Conservation (phyloP, 2,113 vertebrate genomes). For the Nannobrachium achirus region DNA sequence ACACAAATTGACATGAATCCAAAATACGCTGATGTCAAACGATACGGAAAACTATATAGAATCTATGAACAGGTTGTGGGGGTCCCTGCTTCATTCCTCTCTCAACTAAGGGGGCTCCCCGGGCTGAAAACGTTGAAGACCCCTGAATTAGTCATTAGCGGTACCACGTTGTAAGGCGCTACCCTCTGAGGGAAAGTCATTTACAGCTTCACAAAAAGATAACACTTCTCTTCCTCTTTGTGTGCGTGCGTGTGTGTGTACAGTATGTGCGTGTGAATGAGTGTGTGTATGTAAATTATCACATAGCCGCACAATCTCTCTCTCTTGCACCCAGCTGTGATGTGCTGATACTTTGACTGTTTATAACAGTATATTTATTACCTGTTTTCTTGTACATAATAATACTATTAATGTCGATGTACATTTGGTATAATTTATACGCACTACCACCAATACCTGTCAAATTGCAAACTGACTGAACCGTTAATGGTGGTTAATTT, state of each 20-base stretch:
- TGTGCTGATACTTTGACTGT: slow-evolving; percentile 83
- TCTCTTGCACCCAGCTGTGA: slow-evolving; percentile 84
- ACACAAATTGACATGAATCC: too few relatives aligned
- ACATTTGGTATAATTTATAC: slow-evolving; percentile 95
- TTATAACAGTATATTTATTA: slow-evolving; percentile 97
- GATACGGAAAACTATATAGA: too few relatives aligned
- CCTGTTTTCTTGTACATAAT: slow-evolving; percentile 75
- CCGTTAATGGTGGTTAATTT: slow-evolving; percentile 47
- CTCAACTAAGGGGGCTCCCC: too few relatives aligned
- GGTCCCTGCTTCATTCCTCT: too few relatives aligned
- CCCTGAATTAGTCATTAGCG: too few relatives aligned
- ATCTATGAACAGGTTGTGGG: too few relatives aligned
- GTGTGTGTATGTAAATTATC: slow-evolving; percentile 17
- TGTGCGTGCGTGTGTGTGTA: slow-evolving; percentile 22
- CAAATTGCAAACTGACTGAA: slow-evolving; percentile 79
- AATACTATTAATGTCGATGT: slow-evolving; percentile 83
- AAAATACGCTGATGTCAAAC: too few relatives aligned
- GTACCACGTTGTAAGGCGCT: slow-evolving; percentile 60
- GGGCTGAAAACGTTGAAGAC: too few relatives aligned
- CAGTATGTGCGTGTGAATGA: slow-evolving; percentile 18
- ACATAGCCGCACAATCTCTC: slow-evolving; percentile 72
- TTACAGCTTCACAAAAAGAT: slow-evolving; percentile 32
- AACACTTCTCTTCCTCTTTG: slow-evolving; percentile 11
- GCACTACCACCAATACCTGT: slow-evolving; percentile 80
- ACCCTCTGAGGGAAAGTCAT: slow-evolving; percentile 25